Base-by-base conservation (phyloP, 2,888 invertebrate species). In the Zeuzera pyrina region DNA sequence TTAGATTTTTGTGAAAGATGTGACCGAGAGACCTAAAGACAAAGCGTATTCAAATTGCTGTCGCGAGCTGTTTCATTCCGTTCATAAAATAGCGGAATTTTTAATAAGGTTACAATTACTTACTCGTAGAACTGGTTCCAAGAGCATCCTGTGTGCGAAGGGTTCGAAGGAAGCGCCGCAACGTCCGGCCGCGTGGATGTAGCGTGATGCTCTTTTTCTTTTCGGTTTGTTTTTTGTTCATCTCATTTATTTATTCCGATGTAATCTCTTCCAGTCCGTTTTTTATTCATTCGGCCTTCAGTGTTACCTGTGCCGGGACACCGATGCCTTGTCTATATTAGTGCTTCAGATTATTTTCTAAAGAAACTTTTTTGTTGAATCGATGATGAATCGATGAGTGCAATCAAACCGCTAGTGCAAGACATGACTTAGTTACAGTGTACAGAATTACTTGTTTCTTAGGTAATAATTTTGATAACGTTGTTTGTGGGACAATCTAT, bases 201-300 rank as follows among this genome's bases (percentile, higher is more conserved):
- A 70, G 77, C 78, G 69, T 74, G 76, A 69, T 79, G 71, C 66
- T 65, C 72, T 76, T 81, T 77, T 77, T 64, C 67, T 71, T 77
- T 76, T 76, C 51, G 73, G 67, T 70, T 58, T 73, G 66, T 72
- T 79, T 83, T 83, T 83, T 79, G 81, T 84, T 83, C 79, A 78
- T 81, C 83, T 83, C 83, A 83, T 84, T 84, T 84, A 83, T 84
- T 83, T 84, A 83, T 84, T 84, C 84, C 84, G 77, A 81, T 83
- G 84, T 84, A 84, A 84, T 84, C 79, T 83, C 77, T 73, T 78
- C 79, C 78, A 79, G 74, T 69, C 78, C 68, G 70, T 78, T 84
- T 84, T 83, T 83, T 84, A 79, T 81, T 79, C 83, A 84, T 77
- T 84, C 78, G 76, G 74, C 79, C 79, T 81, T 81, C 74, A 78